Evolutionary conservation across 2,888 invertebrate genomes (phyloP), one percentile per base, ranked within the genome.

Genomic region (Trichopria drosophilae): DNA sequence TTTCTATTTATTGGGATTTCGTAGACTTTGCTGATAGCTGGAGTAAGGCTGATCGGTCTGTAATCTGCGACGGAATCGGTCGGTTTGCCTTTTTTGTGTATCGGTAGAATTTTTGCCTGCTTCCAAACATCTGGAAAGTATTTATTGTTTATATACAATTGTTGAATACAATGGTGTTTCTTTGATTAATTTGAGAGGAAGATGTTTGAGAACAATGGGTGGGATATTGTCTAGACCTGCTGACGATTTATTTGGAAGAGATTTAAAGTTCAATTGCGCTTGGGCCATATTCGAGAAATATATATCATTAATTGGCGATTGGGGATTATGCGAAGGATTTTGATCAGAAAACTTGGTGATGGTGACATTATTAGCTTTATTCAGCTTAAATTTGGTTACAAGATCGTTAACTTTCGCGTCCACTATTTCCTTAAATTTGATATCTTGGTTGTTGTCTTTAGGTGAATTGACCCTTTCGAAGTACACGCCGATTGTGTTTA

Each of bases 31-130:
- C 51, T 42, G 4, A 41, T 34, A 3, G 19, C 19, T 0, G 32
- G 29, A 4, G 39, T 46, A 1, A 45, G 10, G 16, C 45, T 45
- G 5, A 45, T 45, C 3, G 50, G 44, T 13, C 44, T 7, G 9
- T 44, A 43, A 13, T 35, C 45, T 1, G 39, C 2, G 1, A 29
- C 29, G 1, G 43, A 36, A 0, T 3, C 6, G 0, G 50, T 31
- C 9, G 32, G 6, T 29, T 50, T 44, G 9, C 31, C 15, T 31
- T 50, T 51, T 41, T 42, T 52, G 10, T 20, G 15, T 1, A 51
- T 29, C 4, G 51, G 39, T 7, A 23, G 16, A 1, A 49, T 29
- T 36, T 42, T 42, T 1, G 35, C 20, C 1, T 3, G 2, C 24
- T 42, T 49, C 42, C 49, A 49, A 1, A 2, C 2, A 13, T 15